Evolutionary conservation across 1,140 invertebrate genomes (phyloP).

Genomic region (Heliconius nattereri): DNA sequence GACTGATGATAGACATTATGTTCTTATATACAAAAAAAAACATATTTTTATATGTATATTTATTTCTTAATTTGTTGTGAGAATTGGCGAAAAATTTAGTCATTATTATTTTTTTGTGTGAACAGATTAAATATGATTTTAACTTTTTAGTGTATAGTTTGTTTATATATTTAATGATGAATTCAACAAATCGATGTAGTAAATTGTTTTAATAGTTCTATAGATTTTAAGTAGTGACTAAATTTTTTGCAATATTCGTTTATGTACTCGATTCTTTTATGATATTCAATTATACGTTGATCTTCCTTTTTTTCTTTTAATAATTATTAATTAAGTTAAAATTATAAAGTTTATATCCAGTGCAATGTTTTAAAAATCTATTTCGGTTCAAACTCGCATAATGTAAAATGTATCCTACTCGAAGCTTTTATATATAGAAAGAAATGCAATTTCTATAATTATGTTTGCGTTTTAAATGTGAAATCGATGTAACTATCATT

Average conservation of each 20-base stretch:
- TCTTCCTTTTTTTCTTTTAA: background rate
- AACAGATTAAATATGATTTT: background rate
- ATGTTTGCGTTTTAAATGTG: slow-evolving; percentile 48
- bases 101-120: background rate
- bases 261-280: slow-evolving; percentile 3
- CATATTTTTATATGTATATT: slow-evolving; percentile 33
- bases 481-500: slow-evolving; percentile 67
- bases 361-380: slow-evolving; percentile 31
- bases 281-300: slow-evolving; percentile 1
- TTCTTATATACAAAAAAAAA: slow-evolving; percentile 28
- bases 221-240: background rate
- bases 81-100: slow-evolving; percentile 21
- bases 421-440: slow-evolving; percentile 37
- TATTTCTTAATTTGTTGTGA: slow-evolving; percentile 9
- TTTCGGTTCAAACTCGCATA: slow-evolving; percentile 15
- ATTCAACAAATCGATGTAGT: background rate
- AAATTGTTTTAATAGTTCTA: background rate
- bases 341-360: slow-evolving; percentile 29
- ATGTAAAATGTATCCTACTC: slow-evolving; percentile 37
- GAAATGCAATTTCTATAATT: slow-evolving; percentile 45
- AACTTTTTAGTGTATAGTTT: background rate
- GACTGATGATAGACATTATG: slow-evolving; percentile 56
- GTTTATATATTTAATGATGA: too few relatives aligned
- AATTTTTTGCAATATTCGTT: background rate
- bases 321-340: slow-evolving; percentile 19